Percentiles rank a stretch among this genome's conserved stretches.
Conservation (phyloP, 2,797 vertebrate genomes). For the Dipus sagitta region DNA sequence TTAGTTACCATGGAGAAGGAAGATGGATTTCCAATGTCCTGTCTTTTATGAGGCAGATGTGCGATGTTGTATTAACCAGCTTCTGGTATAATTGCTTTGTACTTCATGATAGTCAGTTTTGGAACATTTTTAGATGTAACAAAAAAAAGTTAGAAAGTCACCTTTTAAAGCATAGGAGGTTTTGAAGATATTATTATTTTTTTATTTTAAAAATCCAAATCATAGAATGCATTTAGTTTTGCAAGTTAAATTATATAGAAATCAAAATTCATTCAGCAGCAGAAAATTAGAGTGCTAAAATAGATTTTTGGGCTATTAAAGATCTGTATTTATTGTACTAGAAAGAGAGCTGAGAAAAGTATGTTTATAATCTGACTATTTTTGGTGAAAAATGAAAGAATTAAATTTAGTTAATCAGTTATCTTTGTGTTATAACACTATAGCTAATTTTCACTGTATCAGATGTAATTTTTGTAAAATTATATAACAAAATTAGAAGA, state of each 20-base stretch:
- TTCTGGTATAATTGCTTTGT: slow-evolving; percentile 2
- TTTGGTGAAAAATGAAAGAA: slow-evolving; percentile 13
- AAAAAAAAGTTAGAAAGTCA: not conserved
- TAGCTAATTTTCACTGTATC: not conserved
- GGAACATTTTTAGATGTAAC: slow-evolving; percentile 24
- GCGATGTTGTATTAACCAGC: slow-evolving; percentile 13
- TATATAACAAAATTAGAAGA: slow-evolving; percentile 14
- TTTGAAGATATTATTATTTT: slow-evolving; percentile 14
- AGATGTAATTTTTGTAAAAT: not conserved
- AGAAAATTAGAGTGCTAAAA: not conserved
- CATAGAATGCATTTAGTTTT: slow-evolving; percentile 26
- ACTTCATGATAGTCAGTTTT: not conserved
- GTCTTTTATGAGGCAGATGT: not conserved
- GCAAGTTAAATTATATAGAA: not conserved
- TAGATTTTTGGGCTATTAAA: not conserved
- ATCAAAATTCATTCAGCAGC: slow-evolving; percentile 39
- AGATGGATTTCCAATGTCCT: not conserved
- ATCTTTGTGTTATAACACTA: not conserved
- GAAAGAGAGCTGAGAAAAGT: not conserved
- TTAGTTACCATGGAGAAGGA: not conserved
- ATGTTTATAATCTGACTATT: not conserved
- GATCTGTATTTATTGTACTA: not conserved
- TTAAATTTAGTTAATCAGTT: not conserved
- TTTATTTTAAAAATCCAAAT: slow-evolving; percentile 33
- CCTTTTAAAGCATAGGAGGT: not conserved